Base-by-base conservation (phyloP, 1,140 invertebrate genomes). In the Daktulosphaira vitifoliae region DNA sequence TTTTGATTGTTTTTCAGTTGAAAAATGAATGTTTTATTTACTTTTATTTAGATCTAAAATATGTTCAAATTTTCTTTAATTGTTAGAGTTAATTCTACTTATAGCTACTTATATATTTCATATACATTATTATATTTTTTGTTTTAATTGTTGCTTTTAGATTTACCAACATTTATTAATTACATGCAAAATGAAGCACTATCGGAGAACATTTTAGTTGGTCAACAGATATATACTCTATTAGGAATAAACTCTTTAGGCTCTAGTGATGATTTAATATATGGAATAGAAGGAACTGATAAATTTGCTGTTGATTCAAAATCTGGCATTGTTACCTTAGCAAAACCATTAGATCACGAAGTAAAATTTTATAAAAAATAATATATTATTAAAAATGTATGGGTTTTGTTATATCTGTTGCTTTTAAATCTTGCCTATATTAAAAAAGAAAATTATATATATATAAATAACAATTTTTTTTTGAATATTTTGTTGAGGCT, bases 231-330 rank as follows among this genome's bases (percentile, higher is more conserved):
- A 23, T 90, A 86, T 74, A 84, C 77, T 15, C 76, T 93, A 44
- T 81, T 86, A 71, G 90, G 86, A 9, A 78, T 79, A 13, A 89
- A 92, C 78, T 89, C 89, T 2, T 89, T 92, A 74, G 84, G 81
- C 48, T 82, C 83, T 13, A 73, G 77, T 2, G 81, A 83, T 11
- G 73, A 77, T 5, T 78, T 87, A 52, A 78, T 79, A 70, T 93
- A 86, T 73, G 86, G 87, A 20, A 80, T 92, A 37, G 80, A 85
- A 59, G 87, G 89, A 6, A 90, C 89, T 3, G 87, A 91, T 73
- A 81, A 84, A 69, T 86, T 92, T 69, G 77, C 78, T 44, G 90
- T 92, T 1, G 80, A 92, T 76, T 78, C 83, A 8, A 75, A 76
- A n/a, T 86, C 84, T 1, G 90, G 90, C 15, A 81, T 84, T 54